Evolutionary conservation across 2,888 invertebrate genomes (phyloP).

Genomic region (Galeopsomyia nigrocyanea): DNA sequence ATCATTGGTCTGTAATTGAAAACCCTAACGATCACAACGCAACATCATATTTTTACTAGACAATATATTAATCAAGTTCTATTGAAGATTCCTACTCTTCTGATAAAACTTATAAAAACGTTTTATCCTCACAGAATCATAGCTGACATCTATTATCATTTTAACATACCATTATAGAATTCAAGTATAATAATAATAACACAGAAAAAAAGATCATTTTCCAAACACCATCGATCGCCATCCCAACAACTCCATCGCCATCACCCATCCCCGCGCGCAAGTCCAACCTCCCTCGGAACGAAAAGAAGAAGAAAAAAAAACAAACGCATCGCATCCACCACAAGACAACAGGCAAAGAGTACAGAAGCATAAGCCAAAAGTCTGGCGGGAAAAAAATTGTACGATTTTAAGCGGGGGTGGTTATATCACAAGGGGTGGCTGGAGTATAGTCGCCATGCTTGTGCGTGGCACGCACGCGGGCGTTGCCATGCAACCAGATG

Average conservation of each 20-base stretch:
- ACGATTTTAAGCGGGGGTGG: constrained; percentile 46
- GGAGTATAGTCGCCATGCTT: constrained; percentile 39
- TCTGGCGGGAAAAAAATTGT: constrained; percentile 46
- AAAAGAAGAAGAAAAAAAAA: constrained; percentile 7
- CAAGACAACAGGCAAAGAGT: not conserved
- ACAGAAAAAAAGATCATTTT: too few relatives aligned
- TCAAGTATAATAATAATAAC: too few relatives aligned
- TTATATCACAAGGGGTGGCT: constrained; percentile 46
- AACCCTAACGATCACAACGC: too few relatives aligned
- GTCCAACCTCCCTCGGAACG: not conserved
- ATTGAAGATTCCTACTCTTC: too few relatives aligned
- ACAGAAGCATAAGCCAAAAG: constrained; percentile 19
- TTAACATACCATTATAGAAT: too few relatives aligned
- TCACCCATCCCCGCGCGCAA: not conserved
- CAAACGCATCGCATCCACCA: not conserved
- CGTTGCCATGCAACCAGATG: constrained; percentile 67
- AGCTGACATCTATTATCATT: too few relatives aligned
- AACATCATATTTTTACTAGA: too few relatives aligned
- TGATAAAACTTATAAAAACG: too few relatives aligned
- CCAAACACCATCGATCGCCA: constrained; percentile 4
- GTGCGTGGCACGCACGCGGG: constrained; percentile 62
- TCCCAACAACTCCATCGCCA: constrained; percentile 7
- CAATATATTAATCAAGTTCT: too few relatives aligned
- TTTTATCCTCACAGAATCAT: too few relatives aligned
- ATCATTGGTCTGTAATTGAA: too few relatives aligned